Base-by-base conservation (phyloP, 2,888 invertebrate genomes). In the Laothoe populi region DNA sequence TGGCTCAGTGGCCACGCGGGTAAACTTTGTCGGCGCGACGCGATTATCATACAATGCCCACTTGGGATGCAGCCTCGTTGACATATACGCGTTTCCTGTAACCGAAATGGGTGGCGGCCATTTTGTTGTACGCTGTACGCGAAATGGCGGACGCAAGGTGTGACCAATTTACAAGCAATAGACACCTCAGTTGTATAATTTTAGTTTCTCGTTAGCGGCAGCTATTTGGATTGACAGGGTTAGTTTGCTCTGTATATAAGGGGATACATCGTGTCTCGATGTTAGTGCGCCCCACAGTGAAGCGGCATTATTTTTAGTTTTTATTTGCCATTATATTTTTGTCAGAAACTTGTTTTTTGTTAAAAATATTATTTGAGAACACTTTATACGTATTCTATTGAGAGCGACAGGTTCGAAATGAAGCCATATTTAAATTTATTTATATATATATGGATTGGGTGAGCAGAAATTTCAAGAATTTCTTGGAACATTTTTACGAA, bases 41-140 rank as follows among this genome's bases (percentile, higher is more conserved):
- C 78, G 81, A 92, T 92, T 92, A 92, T 90, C 92, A 92, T 92
- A 92, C 92, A 92, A 92, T 92, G 77, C 81, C 87, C 84, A 86
- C 88, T 92, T 88, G 88, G 84, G 83, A 90, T 90, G 88, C 88
- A 76, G 82, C 83, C 77, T 77, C 80, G 86, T 83, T 90, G 90
- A 90, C 91, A 90, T 90, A 90, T 90, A 90, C 88, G 86, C 88
- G 87, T 88, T 90, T 92, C 91, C 90, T 90, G 84, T 84, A 83
- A 84, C 88, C 89, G 81, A 90, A 91, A 87, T 82, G 83, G 87
- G 76, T 70, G 77, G 77, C 79, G 70, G 88, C 91, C 92, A 92
- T 92, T 84, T 92, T 92, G 91, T 87, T 84, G 79, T 76, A 74
- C 76, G 74, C 72, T 71, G 70, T 68, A 69, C 83, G 77, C 84